Conservation (phyloP, 2,888 invertebrate genomes). For the Nymphalis urticae region DNA sequence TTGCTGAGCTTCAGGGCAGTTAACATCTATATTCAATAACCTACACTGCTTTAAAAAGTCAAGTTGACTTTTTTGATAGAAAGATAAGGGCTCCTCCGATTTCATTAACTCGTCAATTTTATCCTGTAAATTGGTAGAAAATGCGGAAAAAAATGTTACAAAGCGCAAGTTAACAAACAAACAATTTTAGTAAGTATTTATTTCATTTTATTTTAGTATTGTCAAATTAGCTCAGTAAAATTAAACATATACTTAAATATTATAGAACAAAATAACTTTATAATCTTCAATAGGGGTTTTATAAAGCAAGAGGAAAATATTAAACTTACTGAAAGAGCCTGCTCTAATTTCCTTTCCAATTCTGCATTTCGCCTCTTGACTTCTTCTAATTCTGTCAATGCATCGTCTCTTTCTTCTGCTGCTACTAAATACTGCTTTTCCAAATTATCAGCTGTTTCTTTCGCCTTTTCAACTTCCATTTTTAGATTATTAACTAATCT, state of each 20-base stretch:
- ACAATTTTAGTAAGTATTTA: background rate
- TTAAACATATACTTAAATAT: too few species aligned
- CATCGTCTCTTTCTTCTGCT: slow-evolving; percentile 88
- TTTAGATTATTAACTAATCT: slow-evolving; percentile 86
- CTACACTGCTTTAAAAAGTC: slow-evolving; percentile 77
- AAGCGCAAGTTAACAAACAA: background rate
- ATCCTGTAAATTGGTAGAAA: slow-evolving; percentile 64
- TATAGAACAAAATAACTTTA: too few species aligned
- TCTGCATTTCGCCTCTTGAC: slow-evolving; percentile 88
- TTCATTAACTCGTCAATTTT: slow-evolving; percentile 56
- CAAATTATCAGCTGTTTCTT: slow-evolving; percentile 89
- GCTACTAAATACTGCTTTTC: slow-evolving; percentile 89
- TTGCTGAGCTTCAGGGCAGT: slow-evolving; percentile 65
- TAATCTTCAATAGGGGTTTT: too few species aligned
- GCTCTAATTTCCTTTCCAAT: slow-evolving; percentile 88
- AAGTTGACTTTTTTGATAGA: slow-evolving; percentile 72
- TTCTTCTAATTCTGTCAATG: slow-evolving; percentile 89
- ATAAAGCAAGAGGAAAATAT: too few species aligned
- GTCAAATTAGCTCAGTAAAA: slow-evolving; percentile 15
- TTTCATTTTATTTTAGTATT: background rate
- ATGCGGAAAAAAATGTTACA: slow-evolving; percentile 41
- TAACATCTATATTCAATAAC: slow-evolving; percentile 68
- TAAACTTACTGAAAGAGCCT: slow-evolving; percentile 81
- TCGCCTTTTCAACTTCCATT: slow-evolving; percentile 88
- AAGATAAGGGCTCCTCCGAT: slow-evolving; percentile 72